phyloP scores from a whole-genome alignment of 2,113 vertebrate genomes.

The Arizona elegans region DNA sequence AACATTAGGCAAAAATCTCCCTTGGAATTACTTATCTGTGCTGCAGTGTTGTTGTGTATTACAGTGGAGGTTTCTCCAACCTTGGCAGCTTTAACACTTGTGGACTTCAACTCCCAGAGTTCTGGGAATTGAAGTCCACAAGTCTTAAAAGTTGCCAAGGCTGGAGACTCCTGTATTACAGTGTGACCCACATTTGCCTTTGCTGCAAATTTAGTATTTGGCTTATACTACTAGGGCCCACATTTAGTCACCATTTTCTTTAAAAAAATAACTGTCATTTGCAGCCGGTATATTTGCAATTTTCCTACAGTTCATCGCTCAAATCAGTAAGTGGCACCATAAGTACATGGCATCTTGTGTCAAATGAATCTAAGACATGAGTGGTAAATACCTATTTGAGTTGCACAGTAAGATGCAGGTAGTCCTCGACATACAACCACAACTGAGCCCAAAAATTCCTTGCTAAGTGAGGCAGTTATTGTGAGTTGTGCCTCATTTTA shows the following conservation, averaged over 20 bases:
- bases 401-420: not conserved
- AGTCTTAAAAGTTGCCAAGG: too few relatives aligned
- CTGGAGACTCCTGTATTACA: not conserved
- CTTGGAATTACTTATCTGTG: not conserved
- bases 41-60: too few relatives aligned
- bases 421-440: not conserved
- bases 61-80: too few relatives aligned
- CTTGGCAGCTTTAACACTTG: too few relatives aligned
- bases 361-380: not conserved
- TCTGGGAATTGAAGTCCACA: too few relatives aligned
- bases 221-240: not conserved
- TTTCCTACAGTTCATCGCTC: not conserved
- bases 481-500: too few relatives aligned
- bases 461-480: too few relatives aligned
- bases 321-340: not conserved
- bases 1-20: too few relatives aligned
- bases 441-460: too few relatives aligned
- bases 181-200: too few relatives aligned
- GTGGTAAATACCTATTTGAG: not conserved
- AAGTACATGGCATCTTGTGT: not conserved
- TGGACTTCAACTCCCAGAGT: too few relatives aligned
- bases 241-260: not conserved
- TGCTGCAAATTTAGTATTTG: not conserved
- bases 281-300: not conserved
- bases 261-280: not conserved